Evolutionary conservation across 2,113 vertebrate genomes (phyloP).

Genomic region (Heliornis fulica): DNA sequence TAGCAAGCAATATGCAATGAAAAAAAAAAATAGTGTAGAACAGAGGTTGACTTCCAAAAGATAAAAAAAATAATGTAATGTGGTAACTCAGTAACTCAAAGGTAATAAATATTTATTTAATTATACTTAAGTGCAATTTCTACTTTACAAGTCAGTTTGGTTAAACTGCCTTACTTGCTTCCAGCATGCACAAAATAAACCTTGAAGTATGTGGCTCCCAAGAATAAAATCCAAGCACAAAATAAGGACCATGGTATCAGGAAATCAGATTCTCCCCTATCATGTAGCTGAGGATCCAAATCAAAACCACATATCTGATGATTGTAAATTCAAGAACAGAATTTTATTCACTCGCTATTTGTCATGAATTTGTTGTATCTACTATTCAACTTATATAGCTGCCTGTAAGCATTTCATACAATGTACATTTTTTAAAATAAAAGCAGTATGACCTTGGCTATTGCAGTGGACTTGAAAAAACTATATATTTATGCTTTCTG

Average conservation of each 20-base stretch:
- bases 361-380: not conserved
- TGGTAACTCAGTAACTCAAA: not conserved
- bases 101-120: not conserved
- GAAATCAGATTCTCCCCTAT: not conserved
- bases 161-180: not conserved
- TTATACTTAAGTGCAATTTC: not conserved
- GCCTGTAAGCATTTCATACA: not conserved
- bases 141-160: not conserved
- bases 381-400: not conserved
- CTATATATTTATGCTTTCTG: not conserved
- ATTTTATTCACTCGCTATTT: not conserved
- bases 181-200: not conserved
- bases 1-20: not conserved
- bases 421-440: not conserved
- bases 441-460: not conserved
- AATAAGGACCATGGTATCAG: not conserved
- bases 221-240: not conserved
- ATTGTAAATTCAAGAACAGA: not conserved
- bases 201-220: not conserved
- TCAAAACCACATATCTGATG: not conserved
- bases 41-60: not conserved
- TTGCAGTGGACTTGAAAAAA: not conserved
- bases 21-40: not conserved
- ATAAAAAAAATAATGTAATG: no score
- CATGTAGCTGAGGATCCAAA: not conserved